Evolutionary conservation across 2,888 invertebrate species (phyloP).

Genomic region (Leucania comma): DNA sequence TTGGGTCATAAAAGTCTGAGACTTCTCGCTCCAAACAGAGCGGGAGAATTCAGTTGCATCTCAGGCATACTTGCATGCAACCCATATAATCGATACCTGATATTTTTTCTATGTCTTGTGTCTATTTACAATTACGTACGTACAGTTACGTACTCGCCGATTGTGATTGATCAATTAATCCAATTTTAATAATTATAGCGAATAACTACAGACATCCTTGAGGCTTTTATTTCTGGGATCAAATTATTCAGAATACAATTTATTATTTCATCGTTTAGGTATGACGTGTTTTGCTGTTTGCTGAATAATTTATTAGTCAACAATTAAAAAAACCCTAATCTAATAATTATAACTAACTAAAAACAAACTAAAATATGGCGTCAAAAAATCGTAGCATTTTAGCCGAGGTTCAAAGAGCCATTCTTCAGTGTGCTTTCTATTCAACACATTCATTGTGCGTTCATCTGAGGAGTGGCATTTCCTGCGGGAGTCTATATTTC

Average conservation of each 20-base stretch:
- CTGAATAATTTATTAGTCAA: not conserved
- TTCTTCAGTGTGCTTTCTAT: too few relatives aligned
- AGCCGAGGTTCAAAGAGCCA: too few relatives aligned
- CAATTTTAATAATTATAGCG: constrained; percentile 26
- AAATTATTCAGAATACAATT: constrained; percentile 16
- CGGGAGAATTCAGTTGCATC: not conserved
- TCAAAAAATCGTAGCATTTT: too few relatives aligned
- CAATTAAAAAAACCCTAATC: too few relatives aligned
- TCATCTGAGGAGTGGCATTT: too few relatives aligned
- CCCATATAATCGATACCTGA: not conserved
- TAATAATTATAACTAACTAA: too few relatives aligned
- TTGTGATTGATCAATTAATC: constrained; percentile 38
- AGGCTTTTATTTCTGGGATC: constrained; percentile 28
- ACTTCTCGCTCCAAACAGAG: too few relatives aligned
- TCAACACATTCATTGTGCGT: too few relatives aligned
- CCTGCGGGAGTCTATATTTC: too few relatives aligned
- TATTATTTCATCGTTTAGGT: constrained; percentile 13
- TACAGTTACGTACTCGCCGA: constrained; percentile 12
- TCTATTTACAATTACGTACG: not conserved
- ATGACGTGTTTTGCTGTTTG: not conserved
- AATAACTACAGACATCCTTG: constrained; percentile 14
- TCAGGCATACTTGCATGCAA: not conserved
- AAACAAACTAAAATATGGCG: too few relatives aligned
- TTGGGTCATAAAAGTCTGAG: too few relatives aligned
- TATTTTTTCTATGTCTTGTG: constrained; percentile 5